Evolutionary conservation across 2,888 invertebrate species (phyloP), one percentile per base, ranked within the genome.

Genomic region (Ophraella communa): DNA sequence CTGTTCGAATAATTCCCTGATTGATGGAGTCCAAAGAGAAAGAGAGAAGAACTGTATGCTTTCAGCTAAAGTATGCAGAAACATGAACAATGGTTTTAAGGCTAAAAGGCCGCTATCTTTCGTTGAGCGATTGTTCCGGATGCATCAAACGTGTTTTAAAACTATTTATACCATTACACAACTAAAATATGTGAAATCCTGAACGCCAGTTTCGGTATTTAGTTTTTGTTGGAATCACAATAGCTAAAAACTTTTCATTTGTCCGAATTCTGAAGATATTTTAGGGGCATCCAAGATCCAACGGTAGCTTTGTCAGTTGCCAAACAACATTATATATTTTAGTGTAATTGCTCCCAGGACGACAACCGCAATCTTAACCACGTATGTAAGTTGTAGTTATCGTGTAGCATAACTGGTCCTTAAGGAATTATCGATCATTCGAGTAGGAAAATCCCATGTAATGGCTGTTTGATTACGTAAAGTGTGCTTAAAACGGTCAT

Each of bases 221-320:
- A 14, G n/a, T 4, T 35, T 35, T 35, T 1, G 1, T 1, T 35
- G 14, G 14, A 17, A 39, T 39, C 14, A 7, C 17, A 21, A 21
- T 23, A 23, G 11, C 21, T 23, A 23, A n/a, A 5, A 5, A 11
- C 4, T 52, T 52, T 24, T 53, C 35, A 53, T 21, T n/a, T 39
- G 21, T 27, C 42, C 17, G 24, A 55, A 14, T 23, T 24, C 20
- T 17, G 8, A 21, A 17, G 30, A n/a, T 65, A 62, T 61, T 64
- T 65, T 53, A 5, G 11, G 17, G 44, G 49, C 39, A 17, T 66
- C 56, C 64, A 56, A 92, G 85, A 18, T 35, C 49, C 18, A 49
- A 24, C 11, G 39, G 14, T 17, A n/a, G 39, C 33, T 39, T 35
- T 85, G 77, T 86, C 85, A 72, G 84, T 85, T 89, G 88, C 85